These are phyloP conservation scores for Todus mexicanus DNA, from an alignment of 2,797 vertebrate species.

Conservation along the genomic window DNA sequence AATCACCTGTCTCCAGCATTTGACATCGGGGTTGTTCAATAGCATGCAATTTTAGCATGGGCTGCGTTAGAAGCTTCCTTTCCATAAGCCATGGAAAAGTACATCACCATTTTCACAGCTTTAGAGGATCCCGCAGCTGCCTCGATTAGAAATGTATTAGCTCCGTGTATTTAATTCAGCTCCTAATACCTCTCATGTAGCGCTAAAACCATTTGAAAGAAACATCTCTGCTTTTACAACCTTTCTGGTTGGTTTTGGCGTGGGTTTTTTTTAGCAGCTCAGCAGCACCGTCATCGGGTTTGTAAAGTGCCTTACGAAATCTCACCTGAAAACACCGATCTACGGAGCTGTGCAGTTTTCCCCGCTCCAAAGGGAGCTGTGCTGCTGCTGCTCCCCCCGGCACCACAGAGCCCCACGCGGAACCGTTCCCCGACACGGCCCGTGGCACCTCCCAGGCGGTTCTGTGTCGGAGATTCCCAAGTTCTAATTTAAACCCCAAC, in stretches of 20 bases:
- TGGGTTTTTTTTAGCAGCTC: constrained; percentile 2
- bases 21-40: background rate
- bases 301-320: background rate
- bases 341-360: background rate
- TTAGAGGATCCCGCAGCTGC: background rate
- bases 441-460: background rate
- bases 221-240: constrained; percentile 27
- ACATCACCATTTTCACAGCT: background rate
- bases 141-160: background rate
- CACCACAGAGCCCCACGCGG: fast-evolving
- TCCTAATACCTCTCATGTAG: background rate
- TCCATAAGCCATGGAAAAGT: background rate
- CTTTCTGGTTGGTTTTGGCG: background rate
- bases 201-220: background rate
- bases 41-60: background rate
- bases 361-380: background rate
- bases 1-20: background rate
- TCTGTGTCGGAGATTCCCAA: background rate
- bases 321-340: constrained; percentile 6
- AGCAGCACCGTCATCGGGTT: background rate
- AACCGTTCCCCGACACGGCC: background rate
- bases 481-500: background rate
- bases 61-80: background rate
- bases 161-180: constrained; percentile 8
- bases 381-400: background rate